Evolutionary conservation across 2,113 vertebrate genomes (phyloP).

Genomic region (Pungitius pungitius): DNA sequence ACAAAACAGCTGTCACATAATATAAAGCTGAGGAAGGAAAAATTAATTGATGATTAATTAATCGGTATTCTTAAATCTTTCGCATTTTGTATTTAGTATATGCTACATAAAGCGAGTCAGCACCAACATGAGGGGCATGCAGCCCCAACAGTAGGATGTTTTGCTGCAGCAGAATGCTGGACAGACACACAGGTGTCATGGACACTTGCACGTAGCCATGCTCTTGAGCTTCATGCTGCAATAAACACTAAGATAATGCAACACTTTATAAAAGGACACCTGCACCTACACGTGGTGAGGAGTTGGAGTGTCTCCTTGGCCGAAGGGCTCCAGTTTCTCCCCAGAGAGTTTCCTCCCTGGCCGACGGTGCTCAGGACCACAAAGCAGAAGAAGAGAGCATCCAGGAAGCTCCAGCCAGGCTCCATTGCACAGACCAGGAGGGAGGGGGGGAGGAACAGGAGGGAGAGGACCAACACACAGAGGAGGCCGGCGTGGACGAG

Average conservation of each 20-base stretch:
- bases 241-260: neutral
- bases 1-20: neutral
- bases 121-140: too few relatives aligned
- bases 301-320: conserved; percentile 71
- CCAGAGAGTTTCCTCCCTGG: conserved; percentile 74
- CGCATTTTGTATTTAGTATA: too few relatives aligned
- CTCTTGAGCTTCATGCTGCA: too few relatives aligned
- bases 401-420: conserved; percentile 73
- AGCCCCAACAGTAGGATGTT: too few relatives aligned
- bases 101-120: too few relatives aligned
- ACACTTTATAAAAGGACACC: neutral
- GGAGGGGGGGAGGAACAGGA: conserved; percentile 79
- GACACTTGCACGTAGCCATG: too few relatives aligned
- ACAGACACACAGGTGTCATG: too few relatives aligned
- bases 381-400: conserved; percentile 85
- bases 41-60: neutral
- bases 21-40: neutral
- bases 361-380: conserved; percentile 84
- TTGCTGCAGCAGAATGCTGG: too few relatives aligned
- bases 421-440: conserved; percentile 70
- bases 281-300: conserved; percentile 77
- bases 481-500: conserved; percentile 63
- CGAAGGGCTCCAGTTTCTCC: conserved; percentile 28
- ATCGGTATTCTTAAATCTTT: neutral
- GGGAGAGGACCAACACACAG: conserved; percentile 37